Evolutionary conservation across 2,888 invertebrate species (phyloP), one percentile per base, ranked within the genome.

Genomic region (Volucella inflata): DNA sequence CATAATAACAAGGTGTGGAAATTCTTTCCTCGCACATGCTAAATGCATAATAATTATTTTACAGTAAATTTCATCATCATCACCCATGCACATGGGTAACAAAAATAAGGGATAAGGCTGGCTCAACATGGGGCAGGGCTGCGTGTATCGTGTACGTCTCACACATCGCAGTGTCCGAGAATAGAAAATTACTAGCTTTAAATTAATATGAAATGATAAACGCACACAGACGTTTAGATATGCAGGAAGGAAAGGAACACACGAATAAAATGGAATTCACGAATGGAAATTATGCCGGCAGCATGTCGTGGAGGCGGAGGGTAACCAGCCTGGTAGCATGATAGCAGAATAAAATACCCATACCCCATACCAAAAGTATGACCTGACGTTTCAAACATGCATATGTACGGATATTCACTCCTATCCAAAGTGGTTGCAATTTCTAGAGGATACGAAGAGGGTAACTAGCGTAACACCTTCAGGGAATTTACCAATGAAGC

Each of bases 1-100:
- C 85, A 81, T 85, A 85, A 85, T 81, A 85, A 81, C 81, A 81
- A 81, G 85, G 85, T 85, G 85, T 81, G 85, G 72, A 81, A 67
- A 67, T 74, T 57, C 68, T 64, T 77, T 65, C 60, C 75, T 75
- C 16, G 46, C 59, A 78, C 60, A 74, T 71, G 38, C 14, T 46
- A 44, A 53, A 81, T 77, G 72, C 81, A 85, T 67, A 68, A 78
- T 85, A 85, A 85, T 85, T 85, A 74, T 68, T 81, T 85, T 85
- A 81, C 72, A 62, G 71, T 67, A 65, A 79, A 68, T 84, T 83
- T 79, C 85, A 72, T 76, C 84, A 79, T 57, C 76, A 16, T 62
- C 55, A 57, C 59, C 53, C 51, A 62, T 78, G 55, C 51, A 57
- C 38, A 64, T 57, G 53, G 62, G 21, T 59, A 50, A 16, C 11